phyloP scores from a whole-genome alignment of 2,113 vertebrate species.

The Taxidea taxus region DNA sequence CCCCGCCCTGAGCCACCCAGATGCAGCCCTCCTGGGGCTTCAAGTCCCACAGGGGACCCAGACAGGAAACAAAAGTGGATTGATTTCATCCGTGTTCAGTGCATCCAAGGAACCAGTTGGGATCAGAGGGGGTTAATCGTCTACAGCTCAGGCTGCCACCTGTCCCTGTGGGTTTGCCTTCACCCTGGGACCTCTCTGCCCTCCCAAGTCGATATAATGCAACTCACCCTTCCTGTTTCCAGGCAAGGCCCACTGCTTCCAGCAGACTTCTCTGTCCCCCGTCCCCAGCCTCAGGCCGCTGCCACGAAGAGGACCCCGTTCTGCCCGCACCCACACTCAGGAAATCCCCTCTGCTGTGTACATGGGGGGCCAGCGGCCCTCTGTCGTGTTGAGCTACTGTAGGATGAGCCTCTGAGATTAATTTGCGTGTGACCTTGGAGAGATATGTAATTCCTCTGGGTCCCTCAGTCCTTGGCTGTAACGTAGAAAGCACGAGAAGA shows the following conservation, averaged over 20 bases:
- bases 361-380: accelerated
- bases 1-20: too few relatives aligned
- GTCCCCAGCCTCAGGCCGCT: neutral
- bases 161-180: neutral
- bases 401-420: neutral
- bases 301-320: too few relatives aligned
- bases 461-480: neutral
- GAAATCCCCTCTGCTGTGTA: accelerated
- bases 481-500: neutral
- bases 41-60: neutral
- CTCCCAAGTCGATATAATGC: neutral
- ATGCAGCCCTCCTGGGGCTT: neutral
- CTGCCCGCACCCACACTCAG: neutral
- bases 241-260: neutral
- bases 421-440: neutral
- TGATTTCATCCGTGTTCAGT: neutral
- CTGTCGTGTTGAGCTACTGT: neutral
- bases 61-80: neutral
- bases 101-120: neutral
- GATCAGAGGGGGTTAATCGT: neutral
- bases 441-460: neutral
- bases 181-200: neutral
- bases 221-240: neutral
- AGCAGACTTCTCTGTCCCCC: neutral
- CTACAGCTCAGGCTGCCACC: neutral